phyloP scores from a whole-genome alignment of 2,113 vertebrate genomes.

The Limnothrissa miodon region DNA sequence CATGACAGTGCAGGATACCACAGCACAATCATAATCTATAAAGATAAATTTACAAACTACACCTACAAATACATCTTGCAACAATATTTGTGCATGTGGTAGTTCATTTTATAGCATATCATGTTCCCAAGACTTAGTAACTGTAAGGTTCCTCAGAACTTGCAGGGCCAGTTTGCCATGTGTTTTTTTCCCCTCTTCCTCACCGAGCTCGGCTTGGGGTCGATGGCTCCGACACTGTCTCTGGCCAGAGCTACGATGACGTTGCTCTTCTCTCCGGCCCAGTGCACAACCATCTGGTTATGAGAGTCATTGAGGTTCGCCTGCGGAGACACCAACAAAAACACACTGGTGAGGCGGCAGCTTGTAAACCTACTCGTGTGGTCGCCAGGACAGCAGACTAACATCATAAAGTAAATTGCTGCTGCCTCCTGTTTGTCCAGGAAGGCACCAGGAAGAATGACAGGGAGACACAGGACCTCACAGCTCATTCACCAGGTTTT shows the following conservation, averaged over 20 bases:
- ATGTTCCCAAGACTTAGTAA: not conserved
- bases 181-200: slow-evolving; percentile 54
- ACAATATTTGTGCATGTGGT: not conserved
- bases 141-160: not conserved
- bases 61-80: not conserved
- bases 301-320: slow-evolving; percentile 95
- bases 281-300: slow-evolving; percentile 98
- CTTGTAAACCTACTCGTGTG: not conserved
- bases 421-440: not conserved
- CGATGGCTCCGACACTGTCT: slow-evolving; percentile 82
- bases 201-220: slow-evolving; percentile 89
- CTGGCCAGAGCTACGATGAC: slow-evolving; percentile 94
- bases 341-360: not conserved
- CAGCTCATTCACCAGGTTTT: not conserved
- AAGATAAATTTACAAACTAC: not conserved
- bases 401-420: not conserved
- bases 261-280: slow-evolving; percentile 96
- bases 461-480: not conserved
- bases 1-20: not conserved
- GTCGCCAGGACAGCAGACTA: not conserved
- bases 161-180: not conserved
- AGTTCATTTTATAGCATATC: not conserved
- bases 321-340: slow-evolving; percentile 64
- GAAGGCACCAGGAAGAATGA: not conserved
- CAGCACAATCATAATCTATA: not conserved